phyloP scores from a whole-genome alignment of 2,113 vertebrate genomes.

The Stigmatopora argus region DNA sequence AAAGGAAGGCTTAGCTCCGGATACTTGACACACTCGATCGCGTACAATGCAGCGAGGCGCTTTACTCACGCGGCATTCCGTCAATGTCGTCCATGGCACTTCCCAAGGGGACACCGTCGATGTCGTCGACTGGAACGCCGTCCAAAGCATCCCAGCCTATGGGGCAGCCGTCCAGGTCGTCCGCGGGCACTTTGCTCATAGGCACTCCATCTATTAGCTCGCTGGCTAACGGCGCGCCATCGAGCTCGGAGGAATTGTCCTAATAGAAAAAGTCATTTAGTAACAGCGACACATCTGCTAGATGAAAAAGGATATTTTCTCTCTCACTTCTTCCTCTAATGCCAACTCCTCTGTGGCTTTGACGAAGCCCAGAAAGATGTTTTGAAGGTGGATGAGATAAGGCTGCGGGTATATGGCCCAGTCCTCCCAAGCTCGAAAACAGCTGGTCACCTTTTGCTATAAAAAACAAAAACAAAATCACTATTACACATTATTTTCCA shows the following conservation, averaged over 20 bases:
- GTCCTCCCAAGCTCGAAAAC: constrained; percentile 78
- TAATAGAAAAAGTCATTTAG: constrained; percentile 8
- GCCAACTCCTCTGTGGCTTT: constrained; percentile 64
- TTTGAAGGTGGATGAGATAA: constrained; percentile 76
- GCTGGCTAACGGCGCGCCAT: constrained; percentile 51
- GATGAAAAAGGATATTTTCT: not conserved
- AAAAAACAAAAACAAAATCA: not conserved
- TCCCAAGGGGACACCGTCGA: constrained; percentile 72
- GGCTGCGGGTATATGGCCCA: constrained; percentile 77
- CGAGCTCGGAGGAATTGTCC: constrained; percentile 50
- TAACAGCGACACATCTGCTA: not conserved
- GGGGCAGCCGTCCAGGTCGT: constrained; percentile 74
- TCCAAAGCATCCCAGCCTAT: constrained; percentile 73
- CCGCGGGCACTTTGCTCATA: constrained; percentile 45
- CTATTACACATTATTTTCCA: not conserved
- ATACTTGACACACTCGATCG: not conserved
- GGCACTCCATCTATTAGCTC: constrained; percentile 50
- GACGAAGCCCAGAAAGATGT: constrained; percentile 73
- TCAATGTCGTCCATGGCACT: constrained; percentile 70
- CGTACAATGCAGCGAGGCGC: not conserved
- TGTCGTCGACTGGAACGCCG: constrained; percentile 70
- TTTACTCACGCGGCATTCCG: constrained; percentile 71
- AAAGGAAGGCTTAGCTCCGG: constrained; percentile 7
- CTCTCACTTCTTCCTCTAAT: constrained; percentile 55
- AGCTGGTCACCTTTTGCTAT: constrained; percentile 75